Evolutionary conservation across 2,113 vertebrate species (phyloP), one percentile per base, ranked within the genome.

Genomic region (Dryoscopus gambensis): DNA sequence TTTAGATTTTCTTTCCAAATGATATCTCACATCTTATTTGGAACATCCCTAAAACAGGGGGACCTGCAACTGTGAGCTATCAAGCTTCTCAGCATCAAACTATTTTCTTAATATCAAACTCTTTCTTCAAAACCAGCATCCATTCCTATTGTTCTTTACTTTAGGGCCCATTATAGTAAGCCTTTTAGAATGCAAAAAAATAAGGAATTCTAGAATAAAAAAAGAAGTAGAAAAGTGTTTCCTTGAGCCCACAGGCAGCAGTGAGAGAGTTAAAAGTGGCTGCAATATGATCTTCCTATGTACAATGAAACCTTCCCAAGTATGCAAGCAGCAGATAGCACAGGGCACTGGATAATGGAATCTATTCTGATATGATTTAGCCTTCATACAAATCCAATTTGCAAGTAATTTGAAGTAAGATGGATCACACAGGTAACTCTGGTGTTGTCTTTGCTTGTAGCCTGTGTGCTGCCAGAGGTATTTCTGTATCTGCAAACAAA

Each of bases 321-420:
- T 17, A 80, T 53, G 55, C 76, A 70, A 74, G 71, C 69, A 82
- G 69, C 74, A 86, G 75, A 70, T 59, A 88, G 75, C 42, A 33
- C 46, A 76, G 90, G 55, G 87, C 5, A 2, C 46, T 70, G 75
- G 75, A 37, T 91, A 93, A 84, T 71, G 57, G 87, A 69, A 75
- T 91, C 59, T 77, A 62, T 90, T 93, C 90, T 88, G 90, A 78
- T 88, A 53, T 15, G 27, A 80, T 92, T 93, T 95, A 77, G 90
- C 64, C 50, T 77, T 84, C 83, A 53, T 88, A 56, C 87, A 93
- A 94, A 94, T 90, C 82, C 27, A 91, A 63, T 88, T 93, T 90
- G 42, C 59, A 63, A 91, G 71, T 77, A 87, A 95, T 84, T 86
- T 90, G 52, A 88, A 95, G 50, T 80, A 49, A 91, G 83, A 84